Evolutionary conservation across 2,888 invertebrate genomes (phyloP).

Genomic region (Aphelenchoides bicaudatus): DNA sequence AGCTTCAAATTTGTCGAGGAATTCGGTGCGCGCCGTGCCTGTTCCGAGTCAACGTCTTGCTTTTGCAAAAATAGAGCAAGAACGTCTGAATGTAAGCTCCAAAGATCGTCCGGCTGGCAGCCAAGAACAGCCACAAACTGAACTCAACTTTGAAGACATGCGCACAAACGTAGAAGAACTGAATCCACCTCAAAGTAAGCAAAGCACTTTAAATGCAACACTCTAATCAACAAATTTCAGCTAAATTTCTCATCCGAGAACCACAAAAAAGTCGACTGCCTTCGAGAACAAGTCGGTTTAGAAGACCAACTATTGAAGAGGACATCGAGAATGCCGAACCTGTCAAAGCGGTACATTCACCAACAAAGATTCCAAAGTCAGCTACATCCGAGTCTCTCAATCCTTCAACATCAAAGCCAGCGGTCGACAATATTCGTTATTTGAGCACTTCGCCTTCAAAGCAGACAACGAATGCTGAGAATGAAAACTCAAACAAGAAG

Average conservation of each 20-base stretch:
- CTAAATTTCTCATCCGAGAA: conserved; percentile 37
- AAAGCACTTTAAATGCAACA: too few species aligned
- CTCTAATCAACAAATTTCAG: conserved; percentile 30
- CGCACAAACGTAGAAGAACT: conserved; percentile 47
- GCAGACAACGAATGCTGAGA: background rate
- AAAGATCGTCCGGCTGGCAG: conserved; percentile 4
- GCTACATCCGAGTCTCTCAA: background rate
- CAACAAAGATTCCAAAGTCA: conserved; percentile 1
- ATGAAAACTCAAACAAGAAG: too few species aligned
- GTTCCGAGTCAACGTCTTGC: conserved; percentile 57
- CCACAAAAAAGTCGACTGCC: conserved; percentile 21
- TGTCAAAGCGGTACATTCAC: conserved; percentile 16
- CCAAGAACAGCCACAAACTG: background rate
- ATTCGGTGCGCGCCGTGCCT: conserved; percentile 50
- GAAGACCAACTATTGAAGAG: conserved; percentile 14
- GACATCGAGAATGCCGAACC: conserved; percentile 20
- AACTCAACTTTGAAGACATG: conserved; percentile 22
- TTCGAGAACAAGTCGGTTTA: conserved; percentile 16
- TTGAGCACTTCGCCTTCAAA: conserved; percentile 29
- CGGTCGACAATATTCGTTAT: conserved; percentile 37
- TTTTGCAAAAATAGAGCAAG: conserved; percentile 54
- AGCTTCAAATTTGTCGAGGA: conserved; percentile 39
- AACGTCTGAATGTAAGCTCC: conserved; percentile 29
- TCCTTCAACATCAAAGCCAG: conserved; percentile 20
- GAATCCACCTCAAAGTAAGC: conserved; percentile 50